Conservation (phyloP, 2,797 vertebrate genomes). For the Ispidina picta region DNA sequence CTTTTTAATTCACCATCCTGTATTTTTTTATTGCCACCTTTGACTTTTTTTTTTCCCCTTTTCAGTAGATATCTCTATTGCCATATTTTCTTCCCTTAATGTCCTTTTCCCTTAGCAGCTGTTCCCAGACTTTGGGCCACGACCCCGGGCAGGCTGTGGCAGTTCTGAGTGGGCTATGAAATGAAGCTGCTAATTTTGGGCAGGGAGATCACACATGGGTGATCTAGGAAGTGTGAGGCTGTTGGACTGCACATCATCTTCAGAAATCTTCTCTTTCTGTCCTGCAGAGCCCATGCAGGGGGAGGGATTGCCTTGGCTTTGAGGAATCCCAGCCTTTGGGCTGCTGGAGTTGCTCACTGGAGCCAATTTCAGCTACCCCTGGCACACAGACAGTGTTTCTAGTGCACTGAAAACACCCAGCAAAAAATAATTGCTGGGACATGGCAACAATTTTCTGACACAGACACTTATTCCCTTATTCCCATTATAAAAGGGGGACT, state of each 20-base stretch:
- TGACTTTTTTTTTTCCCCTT: background rate
- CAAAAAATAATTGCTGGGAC: background rate
- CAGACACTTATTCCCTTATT: background rate
- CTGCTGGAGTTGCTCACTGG: background rate
- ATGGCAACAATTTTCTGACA: background rate
- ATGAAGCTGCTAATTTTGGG: background rate
- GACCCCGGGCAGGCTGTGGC: background rate
- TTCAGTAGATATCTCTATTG: background rate
- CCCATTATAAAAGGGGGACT: background rate
- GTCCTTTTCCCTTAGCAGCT: conserved; percentile 21
- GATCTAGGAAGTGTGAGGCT: background rate
- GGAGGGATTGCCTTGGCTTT: background rate
- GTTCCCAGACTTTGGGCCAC: background rate
- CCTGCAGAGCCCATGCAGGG: fast-evolving
- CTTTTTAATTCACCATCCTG: background rate
- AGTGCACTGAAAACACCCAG: background rate
- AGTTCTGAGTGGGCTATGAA: background rate
- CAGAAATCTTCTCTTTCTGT: background rate
- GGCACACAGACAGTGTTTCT: background rate
- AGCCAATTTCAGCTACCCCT: background rate
- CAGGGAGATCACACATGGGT: background rate
- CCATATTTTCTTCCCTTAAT: background rate
- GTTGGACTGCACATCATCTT: background rate
- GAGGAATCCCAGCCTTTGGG: background rate
- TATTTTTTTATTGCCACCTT: background rate